Evolutionary conservation across 1,140 invertebrate species (phyloP).

Genomic region (Paraescarpia echinospica): DNA sequence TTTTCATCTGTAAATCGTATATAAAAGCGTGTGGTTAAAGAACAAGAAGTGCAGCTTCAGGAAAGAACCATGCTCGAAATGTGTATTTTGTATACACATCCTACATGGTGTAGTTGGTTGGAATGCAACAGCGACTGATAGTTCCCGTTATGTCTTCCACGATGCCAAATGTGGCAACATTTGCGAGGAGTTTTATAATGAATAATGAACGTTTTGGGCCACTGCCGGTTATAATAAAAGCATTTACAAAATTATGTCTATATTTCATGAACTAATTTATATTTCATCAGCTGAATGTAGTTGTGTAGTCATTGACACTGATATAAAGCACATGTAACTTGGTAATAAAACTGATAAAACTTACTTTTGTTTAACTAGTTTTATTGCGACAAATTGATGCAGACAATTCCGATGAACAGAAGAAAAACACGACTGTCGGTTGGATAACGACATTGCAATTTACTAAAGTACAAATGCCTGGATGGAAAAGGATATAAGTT

Average conservation of each 20-base stretch:
- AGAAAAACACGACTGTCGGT: neutral
- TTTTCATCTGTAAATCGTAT: neutral
- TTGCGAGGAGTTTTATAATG: neutral
- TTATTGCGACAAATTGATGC: neutral
- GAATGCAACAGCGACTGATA: neutral
- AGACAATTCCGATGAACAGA: neutral
- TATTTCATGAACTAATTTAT: conserved; percentile 2
- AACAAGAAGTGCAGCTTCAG: neutral
- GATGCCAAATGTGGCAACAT: neutral
- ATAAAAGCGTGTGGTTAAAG: neutral
- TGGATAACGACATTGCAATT: no score
- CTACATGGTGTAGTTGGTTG: neutral
- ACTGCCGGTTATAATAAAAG: neutral
- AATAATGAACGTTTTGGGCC: neutral
- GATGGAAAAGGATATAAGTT: no score
- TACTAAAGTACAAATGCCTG: no score
- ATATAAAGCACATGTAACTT: neutral
- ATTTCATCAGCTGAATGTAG: neutral
- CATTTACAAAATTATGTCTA: neutral
- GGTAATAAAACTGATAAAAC: neutral
- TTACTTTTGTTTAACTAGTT: neutral
- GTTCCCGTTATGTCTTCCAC: no score
- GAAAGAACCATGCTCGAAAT: neutral
- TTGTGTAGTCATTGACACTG: neutral
- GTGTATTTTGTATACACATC: neutral